Evolutionary conservation across 2,888 invertebrate species (phyloP), one percentile per base, ranked within the genome.

Genomic region (Andricus curvator): DNA sequence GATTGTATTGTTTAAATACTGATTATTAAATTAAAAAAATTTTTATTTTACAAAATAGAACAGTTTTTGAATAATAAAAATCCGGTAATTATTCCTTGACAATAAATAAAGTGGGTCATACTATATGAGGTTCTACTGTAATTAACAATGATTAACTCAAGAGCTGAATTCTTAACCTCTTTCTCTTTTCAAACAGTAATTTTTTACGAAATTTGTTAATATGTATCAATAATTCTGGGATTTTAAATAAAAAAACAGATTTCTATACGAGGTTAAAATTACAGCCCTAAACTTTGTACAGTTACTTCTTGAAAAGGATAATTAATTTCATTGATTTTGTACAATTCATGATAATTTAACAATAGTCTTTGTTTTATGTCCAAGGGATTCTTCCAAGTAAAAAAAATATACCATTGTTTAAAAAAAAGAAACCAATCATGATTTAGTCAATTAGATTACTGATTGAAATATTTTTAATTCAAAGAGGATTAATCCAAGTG

Each of bases 281-380:
- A 51, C 56, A 74, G 74, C 33, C 33, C 29, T 74, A 56, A 48
- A 56, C 74, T 74, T 74, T 74, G 74, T 74, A 74, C 74, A 74
- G 29, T 74, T n/a, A 9, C 9, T 56, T 2, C 62, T 25, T 11
- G 25, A 11, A 60, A 15, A 25, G 29, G 44, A 68, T 25, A 68
- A 67, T 67, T 22, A 2, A 33, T 56, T 56, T 33, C 2, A 74
- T 74, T 33, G 29, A 70, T 74, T 74, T 74, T 56, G 33, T 74
- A 74, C 74, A 74, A 56, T 56, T 74, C 33, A 74, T 74, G 37
- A 56, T 74, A 74, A 56, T 74, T 51, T 4, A 74, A 33, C 56
- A 56, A 33, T 56, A 74, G 33, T 33, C 8, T 29, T 56, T 17
- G 1, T 51, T 56, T 56, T 29, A 33, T 29, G 29, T 70, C 44